A percentile compares a stretch with the other conserved stretches of the same genome.
These are phyloP conservation scores for Vultur gryphus DNA, from an alignment of 2,797 vertebrate genomes.

Conservation along the genomic window DNA sequence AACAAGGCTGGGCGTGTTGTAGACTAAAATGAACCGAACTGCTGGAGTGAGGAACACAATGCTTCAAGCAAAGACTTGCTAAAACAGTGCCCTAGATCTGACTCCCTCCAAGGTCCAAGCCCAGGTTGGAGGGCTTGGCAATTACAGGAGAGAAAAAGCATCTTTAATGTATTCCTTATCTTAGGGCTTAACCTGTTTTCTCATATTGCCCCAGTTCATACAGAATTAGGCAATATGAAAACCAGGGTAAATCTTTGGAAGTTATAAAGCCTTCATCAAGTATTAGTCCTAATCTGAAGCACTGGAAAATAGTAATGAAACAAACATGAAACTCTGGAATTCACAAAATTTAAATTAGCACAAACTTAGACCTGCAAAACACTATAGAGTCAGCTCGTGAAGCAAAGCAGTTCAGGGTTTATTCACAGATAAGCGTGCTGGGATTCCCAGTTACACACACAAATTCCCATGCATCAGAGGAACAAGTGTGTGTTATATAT, in stretches of 20 bases:
- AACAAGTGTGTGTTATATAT: accelerated
- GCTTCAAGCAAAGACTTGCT: not conserved
- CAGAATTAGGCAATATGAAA: not conserved
- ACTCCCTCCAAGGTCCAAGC: not conserved
- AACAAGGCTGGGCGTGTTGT: not conserved
- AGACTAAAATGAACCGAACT: not conserved
- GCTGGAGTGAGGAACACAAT: not conserved
- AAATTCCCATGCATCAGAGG: not conserved
- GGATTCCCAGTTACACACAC: not conserved
- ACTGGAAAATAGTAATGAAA: not conserved
- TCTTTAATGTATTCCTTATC: not conserved
- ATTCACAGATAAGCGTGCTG: accelerated
- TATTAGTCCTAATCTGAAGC: not conserved
- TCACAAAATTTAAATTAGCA: not conserved
- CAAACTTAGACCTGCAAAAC: not conserved
- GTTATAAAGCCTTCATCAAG: not conserved
- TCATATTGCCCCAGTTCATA: not conserved
- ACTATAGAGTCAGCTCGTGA: accelerated
- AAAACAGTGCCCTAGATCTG: not conserved
- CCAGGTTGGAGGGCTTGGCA: not conserved
- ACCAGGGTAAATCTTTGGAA: not conserved
- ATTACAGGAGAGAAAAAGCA: not conserved
- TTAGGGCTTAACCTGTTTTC: not conserved
- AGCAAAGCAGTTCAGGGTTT: not conserved
- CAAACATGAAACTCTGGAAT: not conserved